These are phyloP conservation scores for Drosophila dunni DNA, from an alignment of 1,140 invertebrate genomes.

Conservation along the genomic window DNA sequence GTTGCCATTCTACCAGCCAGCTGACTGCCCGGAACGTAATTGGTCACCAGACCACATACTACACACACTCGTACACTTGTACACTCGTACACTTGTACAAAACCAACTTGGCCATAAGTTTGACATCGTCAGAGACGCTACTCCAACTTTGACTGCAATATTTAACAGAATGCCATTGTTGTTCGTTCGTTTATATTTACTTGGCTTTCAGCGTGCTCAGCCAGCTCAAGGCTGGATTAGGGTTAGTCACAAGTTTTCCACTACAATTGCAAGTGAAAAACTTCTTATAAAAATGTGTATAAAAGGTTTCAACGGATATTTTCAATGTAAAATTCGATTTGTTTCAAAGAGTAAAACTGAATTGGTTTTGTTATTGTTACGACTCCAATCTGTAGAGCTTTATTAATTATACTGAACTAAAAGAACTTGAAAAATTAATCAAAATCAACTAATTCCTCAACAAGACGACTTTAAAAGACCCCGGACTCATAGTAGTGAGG, in stretches of 20 bases:
- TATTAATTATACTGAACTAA: no score
- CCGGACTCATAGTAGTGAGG: no score
- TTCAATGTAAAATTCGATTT: no score
- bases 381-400: no score
- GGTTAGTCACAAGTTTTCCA: constrained; percentile 18
- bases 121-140: constrained; percentile 26
- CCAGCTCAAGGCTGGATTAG: constrained; percentile 35
- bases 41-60: constrained; percentile 27
- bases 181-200: constrained; percentile 13
- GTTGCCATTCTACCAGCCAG: constrained; percentile 21
- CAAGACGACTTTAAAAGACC: no score
- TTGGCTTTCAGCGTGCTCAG: constrained; percentile 41
- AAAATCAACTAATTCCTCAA: no score
- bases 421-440: no score
- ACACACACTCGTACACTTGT: not conserved
- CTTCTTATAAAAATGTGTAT: not conserved
- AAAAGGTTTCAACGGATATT: no score
- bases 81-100: not conserved
- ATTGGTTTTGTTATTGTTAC: no score
- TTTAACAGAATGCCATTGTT: constrained; percentile 27
- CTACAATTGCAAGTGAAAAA: not conserved
- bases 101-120: constrained; percentile 54
- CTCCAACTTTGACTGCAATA: constrained; percentile 47
- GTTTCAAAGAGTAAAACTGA: no score
- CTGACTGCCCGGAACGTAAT: constrained; percentile 45